Evolutionary conservation across 2,888 invertebrate genomes (phyloP).

Genomic region (Hypena proboscidalis): DNA sequence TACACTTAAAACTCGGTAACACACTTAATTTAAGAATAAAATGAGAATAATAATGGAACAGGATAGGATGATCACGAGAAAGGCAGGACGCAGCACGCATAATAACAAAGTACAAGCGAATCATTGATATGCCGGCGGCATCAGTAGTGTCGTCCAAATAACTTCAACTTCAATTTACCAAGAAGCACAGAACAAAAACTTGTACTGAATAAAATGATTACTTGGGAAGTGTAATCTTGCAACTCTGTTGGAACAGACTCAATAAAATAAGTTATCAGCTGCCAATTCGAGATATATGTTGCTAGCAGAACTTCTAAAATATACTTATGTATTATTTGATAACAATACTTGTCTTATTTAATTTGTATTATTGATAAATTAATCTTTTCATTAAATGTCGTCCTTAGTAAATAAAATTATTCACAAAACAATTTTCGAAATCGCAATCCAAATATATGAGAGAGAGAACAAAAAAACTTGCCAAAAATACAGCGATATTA

Average conservation of each 20-base stretch:
- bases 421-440: no score
- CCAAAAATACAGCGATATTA: no score
- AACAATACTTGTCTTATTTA: no score
- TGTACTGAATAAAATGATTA: conserved; percentile 40
- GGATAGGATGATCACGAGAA: conserved; percentile 54
- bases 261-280: neutral
- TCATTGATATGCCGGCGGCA: conserved; percentile 61
- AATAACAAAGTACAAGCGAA: conserved; percentile 56
- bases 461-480: no score
- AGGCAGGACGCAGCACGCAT: conserved; percentile 52
- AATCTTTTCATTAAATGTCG: no score
- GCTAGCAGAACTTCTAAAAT: neutral
- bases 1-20: conserved; percentile 6
- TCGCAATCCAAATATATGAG: no score
- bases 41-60: conserved; percentile 38
- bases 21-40: conserved; percentile 17
- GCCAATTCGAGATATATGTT: neutral
- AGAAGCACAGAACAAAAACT: conserved; percentile 44
- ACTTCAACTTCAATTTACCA: conserved; percentile 48
- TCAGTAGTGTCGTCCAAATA: conserved; percentile 47
- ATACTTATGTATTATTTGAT: neutral
- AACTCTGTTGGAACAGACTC: conserved; percentile 11
- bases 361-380: no score
- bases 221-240: conserved; percentile 25
- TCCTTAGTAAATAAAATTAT: no score